phyloP scores from a whole-genome alignment of 2,113 vertebrate genomes.

The Sceloporus undulatus region DNA sequence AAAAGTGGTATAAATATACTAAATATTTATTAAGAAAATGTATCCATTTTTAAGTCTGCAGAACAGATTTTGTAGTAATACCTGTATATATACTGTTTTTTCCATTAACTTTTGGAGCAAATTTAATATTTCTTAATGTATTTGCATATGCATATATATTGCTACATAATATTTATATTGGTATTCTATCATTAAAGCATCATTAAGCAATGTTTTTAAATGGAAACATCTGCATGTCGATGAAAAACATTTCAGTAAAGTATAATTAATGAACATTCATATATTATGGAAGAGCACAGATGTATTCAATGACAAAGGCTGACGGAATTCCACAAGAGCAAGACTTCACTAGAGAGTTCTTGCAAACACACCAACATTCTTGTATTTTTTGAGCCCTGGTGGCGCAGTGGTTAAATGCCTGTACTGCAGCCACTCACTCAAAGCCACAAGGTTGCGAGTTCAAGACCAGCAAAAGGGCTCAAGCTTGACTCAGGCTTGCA shows the following conservation, averaged over 20 bases:
- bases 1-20: neutral
- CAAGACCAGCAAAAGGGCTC: too few species aligned
- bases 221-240: neutral
- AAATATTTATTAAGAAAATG: neutral
- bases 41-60: neutral
- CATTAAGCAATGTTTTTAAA: neutral
- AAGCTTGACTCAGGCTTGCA: too few species aligned
- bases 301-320: neutral
- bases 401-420: too few species aligned
- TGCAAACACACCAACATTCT: neutral
- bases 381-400: too few species aligned
- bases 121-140: neutral
- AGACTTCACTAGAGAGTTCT: neutral
- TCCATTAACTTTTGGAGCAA: neutral
- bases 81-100: neutral
- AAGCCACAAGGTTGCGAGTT: too few species aligned
- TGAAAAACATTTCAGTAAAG: neutral
- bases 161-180: neutral
- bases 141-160: neutral
- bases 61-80: neutral
- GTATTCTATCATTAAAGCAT: neutral
- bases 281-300: neutral
- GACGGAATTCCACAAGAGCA: neutral
- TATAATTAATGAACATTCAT: neutral
- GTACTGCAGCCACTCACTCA: too few species aligned